phyloP scores from a whole-genome alignment of 2,797 vertebrate species.

The Myotis pilosus region DNA sequence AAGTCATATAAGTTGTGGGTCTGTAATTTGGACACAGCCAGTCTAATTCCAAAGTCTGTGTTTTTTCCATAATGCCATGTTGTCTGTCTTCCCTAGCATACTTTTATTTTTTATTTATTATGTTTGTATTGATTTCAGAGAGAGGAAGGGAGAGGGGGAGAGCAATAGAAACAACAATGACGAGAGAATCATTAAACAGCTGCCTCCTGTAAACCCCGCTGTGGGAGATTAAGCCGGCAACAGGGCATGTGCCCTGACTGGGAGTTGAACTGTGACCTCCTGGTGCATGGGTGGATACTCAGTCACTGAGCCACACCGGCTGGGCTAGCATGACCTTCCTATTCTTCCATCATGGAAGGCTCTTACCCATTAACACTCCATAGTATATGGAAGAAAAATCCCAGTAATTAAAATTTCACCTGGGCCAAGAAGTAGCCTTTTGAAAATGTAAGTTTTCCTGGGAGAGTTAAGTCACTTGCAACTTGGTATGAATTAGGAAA shows the following conservation, averaged over 20 bases:
- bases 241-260: no score
- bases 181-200: no score
- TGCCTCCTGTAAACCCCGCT: no score
- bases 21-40: not conserved
- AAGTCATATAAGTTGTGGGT: not conserved
- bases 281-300: no score
- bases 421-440: not conserved
- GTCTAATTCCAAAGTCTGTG: not conserved
- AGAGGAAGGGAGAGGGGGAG: no score
- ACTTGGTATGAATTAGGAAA: not conserved
- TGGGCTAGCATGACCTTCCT: not conserved
- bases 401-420: conserved; percentile 2
- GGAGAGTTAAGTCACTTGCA: not conserved
- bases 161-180: no score
- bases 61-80: not conserved
- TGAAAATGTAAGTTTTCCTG: not conserved
- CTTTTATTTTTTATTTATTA: no score
- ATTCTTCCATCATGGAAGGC: not conserved
- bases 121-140: no score
- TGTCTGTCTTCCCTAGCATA: not conserved
- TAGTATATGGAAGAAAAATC: not conserved
- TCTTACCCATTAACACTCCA: not conserved
- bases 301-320: no score
- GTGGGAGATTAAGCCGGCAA: no score
- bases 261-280: no score